Percentiles rank a stretch among this genome's conserved stretches.
These are phyloP conservation scores for Muntiacus muntjak DNA, from an alignment of 2,113 vertebrate species.

Conservation along the genomic window DNA sequence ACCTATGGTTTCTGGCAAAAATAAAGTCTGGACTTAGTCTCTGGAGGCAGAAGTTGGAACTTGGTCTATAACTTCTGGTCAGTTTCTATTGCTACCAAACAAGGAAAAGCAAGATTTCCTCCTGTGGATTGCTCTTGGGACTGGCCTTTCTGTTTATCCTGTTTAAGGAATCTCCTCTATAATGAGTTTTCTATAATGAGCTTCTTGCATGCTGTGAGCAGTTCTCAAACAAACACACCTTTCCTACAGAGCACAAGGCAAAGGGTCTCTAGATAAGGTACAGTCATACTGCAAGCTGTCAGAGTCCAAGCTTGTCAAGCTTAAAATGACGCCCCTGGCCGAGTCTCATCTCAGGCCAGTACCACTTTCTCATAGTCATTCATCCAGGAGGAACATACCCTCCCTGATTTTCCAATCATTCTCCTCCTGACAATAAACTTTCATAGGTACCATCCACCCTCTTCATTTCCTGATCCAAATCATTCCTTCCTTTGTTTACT, in stretches of 20 bases:
- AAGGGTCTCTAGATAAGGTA: neutral
- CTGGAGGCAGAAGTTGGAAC: neutral
- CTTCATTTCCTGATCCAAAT: neutral
- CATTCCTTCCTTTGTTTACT: neutral
- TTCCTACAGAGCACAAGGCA: neutral
- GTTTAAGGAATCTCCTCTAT: neutral
- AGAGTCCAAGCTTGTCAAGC: neutral
- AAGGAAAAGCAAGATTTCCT: conserved; percentile 31
- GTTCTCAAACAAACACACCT: neutral
- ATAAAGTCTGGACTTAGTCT: neutral
- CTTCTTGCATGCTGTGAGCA: neutral
- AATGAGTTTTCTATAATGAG: neutral
- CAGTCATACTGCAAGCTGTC: fast-evolving
- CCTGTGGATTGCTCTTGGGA: neutral
- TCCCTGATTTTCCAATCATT: neutral
- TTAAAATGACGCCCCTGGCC: neutral
- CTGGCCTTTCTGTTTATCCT: neutral
- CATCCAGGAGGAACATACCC: neutral
- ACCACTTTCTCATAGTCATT: neutral
- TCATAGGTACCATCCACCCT: neutral
- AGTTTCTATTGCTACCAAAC: conserved; percentile 14
- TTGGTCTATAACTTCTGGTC: neutral
- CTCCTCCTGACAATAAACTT: neutral
- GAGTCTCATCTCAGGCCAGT: neutral
- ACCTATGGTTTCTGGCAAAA: neutral